Percentiles rank a stretch among this genome's conserved stretches.
phyloP scores from a whole-genome alignment of 2,113 vertebrate genomes.

The Dipodomys stephensi region DNA sequence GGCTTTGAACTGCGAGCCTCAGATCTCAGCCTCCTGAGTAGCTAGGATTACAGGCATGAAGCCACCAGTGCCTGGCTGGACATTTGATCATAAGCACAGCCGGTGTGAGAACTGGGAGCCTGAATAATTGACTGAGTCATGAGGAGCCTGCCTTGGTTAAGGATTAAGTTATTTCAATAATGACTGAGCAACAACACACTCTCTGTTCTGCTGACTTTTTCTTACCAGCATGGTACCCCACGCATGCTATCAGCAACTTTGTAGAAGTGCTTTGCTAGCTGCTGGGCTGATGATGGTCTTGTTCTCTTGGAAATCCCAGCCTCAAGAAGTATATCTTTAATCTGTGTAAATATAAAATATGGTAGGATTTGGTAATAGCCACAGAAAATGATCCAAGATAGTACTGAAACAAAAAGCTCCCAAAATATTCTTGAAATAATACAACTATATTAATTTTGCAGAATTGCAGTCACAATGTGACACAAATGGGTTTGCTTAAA shows the following conservation, averaged over 20 bases:
- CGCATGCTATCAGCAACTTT: no score
- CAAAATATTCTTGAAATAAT: neutral
- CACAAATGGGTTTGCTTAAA: neutral
- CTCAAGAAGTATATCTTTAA: neutral
- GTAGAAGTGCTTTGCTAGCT: neutral
- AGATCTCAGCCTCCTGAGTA: no score
- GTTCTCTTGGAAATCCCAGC: neutral
- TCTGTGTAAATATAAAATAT: neutral
- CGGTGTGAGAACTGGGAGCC: neutral
- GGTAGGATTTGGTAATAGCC: neutral
- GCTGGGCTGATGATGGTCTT: no score
- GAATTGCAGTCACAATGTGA: neutral
- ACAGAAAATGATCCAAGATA: neutral
- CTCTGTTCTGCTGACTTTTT: no score
- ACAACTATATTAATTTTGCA: neutral
- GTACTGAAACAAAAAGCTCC: neutral
- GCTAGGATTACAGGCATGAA: no score
- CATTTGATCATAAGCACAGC: neutral
- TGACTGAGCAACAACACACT: neutral
- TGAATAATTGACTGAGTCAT: no score
- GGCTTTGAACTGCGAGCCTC: no score
- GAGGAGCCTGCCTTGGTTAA: neutral
- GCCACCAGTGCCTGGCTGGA: no score
- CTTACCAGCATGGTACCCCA: no score
- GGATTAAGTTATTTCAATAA: neutral